Evolutionary conservation across 2,888 invertebrate species (phyloP).

Genomic region (Nemapogon koenigi): DNA sequence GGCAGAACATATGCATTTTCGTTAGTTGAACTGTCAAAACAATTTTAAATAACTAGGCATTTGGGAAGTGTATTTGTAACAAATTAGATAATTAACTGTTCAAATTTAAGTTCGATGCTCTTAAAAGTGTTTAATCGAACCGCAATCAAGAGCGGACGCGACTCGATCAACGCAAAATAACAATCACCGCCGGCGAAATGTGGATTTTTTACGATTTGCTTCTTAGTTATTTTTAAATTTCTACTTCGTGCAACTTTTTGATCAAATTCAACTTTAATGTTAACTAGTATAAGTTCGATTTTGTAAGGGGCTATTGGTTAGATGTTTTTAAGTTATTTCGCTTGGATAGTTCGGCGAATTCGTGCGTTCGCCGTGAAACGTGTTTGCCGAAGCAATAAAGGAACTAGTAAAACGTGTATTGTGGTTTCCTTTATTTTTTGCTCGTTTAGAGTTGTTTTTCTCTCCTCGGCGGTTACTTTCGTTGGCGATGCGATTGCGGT

Average conservation of each 20-base stretch:
- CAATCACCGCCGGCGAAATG: conserved; percentile 37
- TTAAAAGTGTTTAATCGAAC: conserved; percentile 31
- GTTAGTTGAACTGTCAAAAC: no score
- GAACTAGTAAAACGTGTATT: conserved; percentile 45
- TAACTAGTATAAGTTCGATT: no score
- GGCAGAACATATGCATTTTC: no score
- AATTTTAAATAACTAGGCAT: no score
- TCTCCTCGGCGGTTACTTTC: conserved; percentile 19
- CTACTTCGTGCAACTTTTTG: no score
- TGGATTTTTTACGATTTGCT: conserved; percentile 36
- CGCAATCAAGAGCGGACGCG: conserved; percentile 32
- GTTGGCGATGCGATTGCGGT: conserved; percentile 14
- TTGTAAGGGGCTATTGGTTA: no score
- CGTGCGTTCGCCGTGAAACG: conserved; percentile 43
- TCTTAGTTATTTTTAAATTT: background rate
- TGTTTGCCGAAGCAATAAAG: conserved; percentile 45
- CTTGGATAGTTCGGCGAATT: conserved; percentile 29
- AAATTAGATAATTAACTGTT: no score
- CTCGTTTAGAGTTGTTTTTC: conserved; percentile 17
- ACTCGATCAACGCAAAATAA: conserved; percentile 49
- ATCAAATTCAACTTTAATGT: no score
- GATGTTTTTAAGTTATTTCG: conserved; percentile 19
- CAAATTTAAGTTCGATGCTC: conserved; percentile 49
- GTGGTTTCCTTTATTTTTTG: conserved; percentile 30
- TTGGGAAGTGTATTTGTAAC: no score